phyloP scores from a whole-genome alignment of 2,888 invertebrate genomes.

The Acanthococcus lagerstroemiae region DNA sequence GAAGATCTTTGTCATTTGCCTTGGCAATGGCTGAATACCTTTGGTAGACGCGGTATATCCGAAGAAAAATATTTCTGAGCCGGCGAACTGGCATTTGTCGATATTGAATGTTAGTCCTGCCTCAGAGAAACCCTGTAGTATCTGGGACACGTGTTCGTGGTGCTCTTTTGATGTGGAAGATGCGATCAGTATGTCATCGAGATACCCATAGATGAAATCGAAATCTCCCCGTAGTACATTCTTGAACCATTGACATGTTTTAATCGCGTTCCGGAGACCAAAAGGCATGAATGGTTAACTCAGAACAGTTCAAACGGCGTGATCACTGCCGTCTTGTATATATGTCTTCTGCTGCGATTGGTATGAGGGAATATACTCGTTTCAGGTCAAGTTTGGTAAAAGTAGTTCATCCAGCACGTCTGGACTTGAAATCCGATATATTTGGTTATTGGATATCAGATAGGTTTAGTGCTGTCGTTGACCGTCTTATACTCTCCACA shows the following conservation, averaged over 20 bases:
- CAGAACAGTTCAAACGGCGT: slow-evolving; percentile 37
- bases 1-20: slow-evolving; percentile 38
- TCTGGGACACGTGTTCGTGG: neutral
- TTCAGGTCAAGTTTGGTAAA: slow-evolving; percentile 33
- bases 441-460: slow-evolving; percentile 20
- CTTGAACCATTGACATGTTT: neutral
- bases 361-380: slow-evolving; percentile 37
- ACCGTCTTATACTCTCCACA: slow-evolving; percentile 17
- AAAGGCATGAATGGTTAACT: slow-evolving; percentile 30
- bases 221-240: neutral
- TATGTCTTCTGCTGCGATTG: slow-evolving; percentile 36
- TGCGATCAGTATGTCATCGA: neutral
- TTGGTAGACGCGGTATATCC: neutral
- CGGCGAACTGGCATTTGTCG: neutral
- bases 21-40: slow-evolving; percentile 39
- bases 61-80: neutral
- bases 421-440: slow-evolving; percentile 27
- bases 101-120: neutral
- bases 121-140: neutral
- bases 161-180: neutral
- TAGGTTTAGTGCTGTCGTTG: slow-evolving; percentile 7
- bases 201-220: neutral
- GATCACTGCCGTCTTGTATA: slow-evolving; percentile 38
- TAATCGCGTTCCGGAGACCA: neutral
- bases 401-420: slow-evolving; percentile 26